Percentiles rank a stretch among this genome's conserved stretches.
Evolutionary conservation across 1,140 invertebrate species (phyloP).

Genomic region (Drosophila jambulina): DNA sequence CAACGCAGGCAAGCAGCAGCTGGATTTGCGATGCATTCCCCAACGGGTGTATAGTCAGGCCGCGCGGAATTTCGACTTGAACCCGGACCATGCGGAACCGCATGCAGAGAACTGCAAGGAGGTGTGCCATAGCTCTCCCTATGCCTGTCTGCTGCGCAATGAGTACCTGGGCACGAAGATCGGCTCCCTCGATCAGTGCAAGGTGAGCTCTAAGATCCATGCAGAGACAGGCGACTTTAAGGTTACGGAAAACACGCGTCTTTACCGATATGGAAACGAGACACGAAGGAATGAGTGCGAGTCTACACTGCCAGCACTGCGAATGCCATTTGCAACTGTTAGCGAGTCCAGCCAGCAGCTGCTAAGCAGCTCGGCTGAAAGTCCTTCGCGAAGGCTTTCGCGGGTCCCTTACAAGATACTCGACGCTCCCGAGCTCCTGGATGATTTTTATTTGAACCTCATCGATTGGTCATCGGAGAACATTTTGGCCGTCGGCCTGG

Average conservation of each 20-base stretch:
- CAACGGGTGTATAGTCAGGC: slow-evolving; percentile 25
- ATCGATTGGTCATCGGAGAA: slow-evolving; percentile 99
- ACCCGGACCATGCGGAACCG: neutral
- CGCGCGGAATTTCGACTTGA: slow-evolving; percentile 12
- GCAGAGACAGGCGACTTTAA: slow-evolving; percentile 34
- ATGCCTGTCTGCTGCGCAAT: slow-evolving; percentile 46
- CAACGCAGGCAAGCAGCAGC: slow-evolving; percentile 5
- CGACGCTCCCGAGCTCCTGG: slow-evolving; percentile 98
- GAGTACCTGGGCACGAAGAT: slow-evolving; percentile 33
- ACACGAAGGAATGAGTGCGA: too few relatives aligned
- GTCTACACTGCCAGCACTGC: neutral
- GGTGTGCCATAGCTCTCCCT: slow-evolving; percentile 12
- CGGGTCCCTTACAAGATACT: slow-evolving; percentile 98
- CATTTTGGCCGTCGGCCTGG: slow-evolving; percentile 98
- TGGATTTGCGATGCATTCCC: slow-evolving; percentile 44
- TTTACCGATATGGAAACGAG: slow-evolving; percentile 11
- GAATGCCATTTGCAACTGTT: slow-evolving; percentile 14
- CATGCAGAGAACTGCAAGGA: neutral
- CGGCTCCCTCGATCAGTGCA: slow-evolving; percentile 30
- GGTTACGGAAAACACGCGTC: slow-evolving; percentile 18
- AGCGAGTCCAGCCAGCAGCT: slow-evolving; percentile 31
- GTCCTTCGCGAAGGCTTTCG: slow-evolving; percentile 95
- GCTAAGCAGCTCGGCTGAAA: slow-evolving; percentile 19
- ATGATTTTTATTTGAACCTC: slow-evolving; percentile 99
- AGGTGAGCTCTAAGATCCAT: neutral